Evolutionary conservation across 2,888 invertebrate genomes (phyloP).

Genomic region (Dascillus cervinus): DNA sequence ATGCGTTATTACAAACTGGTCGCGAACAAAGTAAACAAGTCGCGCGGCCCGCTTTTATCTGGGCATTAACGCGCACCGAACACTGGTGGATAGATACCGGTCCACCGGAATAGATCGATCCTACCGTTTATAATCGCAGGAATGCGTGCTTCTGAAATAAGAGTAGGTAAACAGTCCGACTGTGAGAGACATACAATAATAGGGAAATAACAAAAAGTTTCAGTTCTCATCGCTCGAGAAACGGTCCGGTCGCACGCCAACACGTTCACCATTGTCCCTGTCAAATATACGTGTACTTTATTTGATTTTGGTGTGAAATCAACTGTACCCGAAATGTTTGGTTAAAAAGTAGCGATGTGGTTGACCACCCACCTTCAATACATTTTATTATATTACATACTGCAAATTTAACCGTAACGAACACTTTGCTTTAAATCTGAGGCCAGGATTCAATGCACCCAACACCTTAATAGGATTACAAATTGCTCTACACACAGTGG

Average conservation of each 20-base stretch:
- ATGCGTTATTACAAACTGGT: too few relatives aligned
- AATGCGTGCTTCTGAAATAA: slow-evolving; percentile 14
- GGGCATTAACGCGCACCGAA: too few relatives aligned
- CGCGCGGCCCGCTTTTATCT: too few relatives aligned
- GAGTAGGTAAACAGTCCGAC: slow-evolving; percentile 18
- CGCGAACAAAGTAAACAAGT: too few relatives aligned
- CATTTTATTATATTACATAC: too few relatives aligned
- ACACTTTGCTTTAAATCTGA: too few relatives aligned
- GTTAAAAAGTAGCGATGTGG: slow-evolving; percentile 6
- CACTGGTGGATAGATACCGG: not conserved
- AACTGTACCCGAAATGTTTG: slow-evolving; percentile 10
- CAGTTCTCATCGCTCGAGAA: slow-evolving; percentile 12
- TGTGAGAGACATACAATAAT: slow-evolving; percentile 16
- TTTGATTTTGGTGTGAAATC: slow-evolving; percentile 17
- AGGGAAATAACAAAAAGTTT: slow-evolving; percentile 14
- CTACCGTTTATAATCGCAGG: slow-evolving; percentile 17
- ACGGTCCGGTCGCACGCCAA: slow-evolving; percentile 9
- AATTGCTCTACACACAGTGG: too few relatives aligned
- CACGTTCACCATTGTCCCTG: slow-evolving; percentile 16
- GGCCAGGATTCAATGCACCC: too few relatives aligned
- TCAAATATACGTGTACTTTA: slow-evolving; percentile 17
- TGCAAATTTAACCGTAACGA: too few relatives aligned
- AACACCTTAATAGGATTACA: too few relatives aligned
- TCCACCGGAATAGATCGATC: slow-evolving; percentile 12
- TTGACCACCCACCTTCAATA: slow-evolving; percentile 10